Evolutionary conservation across 2,113 vertebrate species (phyloP).

Genomic region (Astur gentilis): DNA sequence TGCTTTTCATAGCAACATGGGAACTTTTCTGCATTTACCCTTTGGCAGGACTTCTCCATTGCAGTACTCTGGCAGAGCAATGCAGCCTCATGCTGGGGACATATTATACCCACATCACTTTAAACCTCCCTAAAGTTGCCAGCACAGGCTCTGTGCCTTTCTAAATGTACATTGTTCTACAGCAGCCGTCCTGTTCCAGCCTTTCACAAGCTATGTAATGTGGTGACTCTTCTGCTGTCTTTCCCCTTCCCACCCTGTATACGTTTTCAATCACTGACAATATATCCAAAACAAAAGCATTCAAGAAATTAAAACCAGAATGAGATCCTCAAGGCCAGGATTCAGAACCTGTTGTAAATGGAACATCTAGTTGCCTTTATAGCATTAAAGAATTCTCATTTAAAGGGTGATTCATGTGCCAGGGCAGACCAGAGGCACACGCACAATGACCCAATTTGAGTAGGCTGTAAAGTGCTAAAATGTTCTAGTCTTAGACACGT

Average conservation of each 20-base stretch:
- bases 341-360: background rate
- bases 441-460: background rate
- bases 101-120: background rate
- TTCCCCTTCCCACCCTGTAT: background rate
- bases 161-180: constrained; percentile 12
- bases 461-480: background rate
- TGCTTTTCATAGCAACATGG: background rate
- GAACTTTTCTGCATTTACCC: background rate
- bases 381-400: background rate
- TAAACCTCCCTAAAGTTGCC: background rate
- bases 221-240: background rate
- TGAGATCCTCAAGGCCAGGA: background rate
- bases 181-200: background rate
- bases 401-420: background rate
- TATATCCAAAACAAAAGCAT: constrained; percentile 1
- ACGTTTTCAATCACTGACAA: background rate
- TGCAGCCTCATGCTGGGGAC: background rate
- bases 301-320: constrained; percentile 41
- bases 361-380: background rate
- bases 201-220: background rate
- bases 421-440: background rate
- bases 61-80: background rate
- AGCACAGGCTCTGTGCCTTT: background rate
- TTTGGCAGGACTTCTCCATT: background rate
- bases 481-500: background rate